Conservation (phyloP, 2,888 invertebrate genomes). For the Disparrhopalites patrizii region DNA sequence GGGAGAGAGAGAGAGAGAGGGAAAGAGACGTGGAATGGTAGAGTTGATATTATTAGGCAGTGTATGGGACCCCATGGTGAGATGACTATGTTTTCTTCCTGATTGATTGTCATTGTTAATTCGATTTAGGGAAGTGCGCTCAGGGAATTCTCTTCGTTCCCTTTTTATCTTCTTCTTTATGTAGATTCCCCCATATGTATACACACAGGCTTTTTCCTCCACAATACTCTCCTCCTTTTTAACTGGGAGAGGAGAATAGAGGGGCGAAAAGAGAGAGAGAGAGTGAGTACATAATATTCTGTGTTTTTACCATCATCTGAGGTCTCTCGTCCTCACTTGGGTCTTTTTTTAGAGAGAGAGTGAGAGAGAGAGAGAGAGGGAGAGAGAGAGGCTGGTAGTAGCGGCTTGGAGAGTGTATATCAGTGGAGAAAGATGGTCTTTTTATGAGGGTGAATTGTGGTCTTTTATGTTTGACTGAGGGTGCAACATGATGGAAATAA, state of each 20-base stretch:
- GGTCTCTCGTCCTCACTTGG: no score
- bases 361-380: background rate
- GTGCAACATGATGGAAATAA: constrained; percentile 27
- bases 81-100: constrained; percentile 32
- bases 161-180: constrained; percentile 32
- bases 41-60: constrained; percentile 12
- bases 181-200: constrained; percentile 5
- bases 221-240: background rate
- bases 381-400: no score
- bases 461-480: constrained; percentile 30
- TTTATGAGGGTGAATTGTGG: constrained; percentile 30
- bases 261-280: constrained; percentile 2
- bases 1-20: no score
- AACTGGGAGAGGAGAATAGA: background rate
- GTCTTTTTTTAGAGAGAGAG: no score
- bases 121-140: constrained; percentile 32
- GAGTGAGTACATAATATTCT: no score
- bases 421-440: constrained; percentile 22
- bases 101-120: constrained; percentile 32
- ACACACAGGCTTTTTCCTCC: background rate
- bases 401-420: no score
- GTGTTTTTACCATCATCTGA: no score
- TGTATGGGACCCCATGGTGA: constrained; percentile 25
- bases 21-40: background rate
- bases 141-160: constrained; percentile 27